A percentile compares a stretch with the other conserved stretches of the same genome.
Conservation (phyloP, 2,113 vertebrate genomes). For the Lepisosteus oculatus region DNA sequence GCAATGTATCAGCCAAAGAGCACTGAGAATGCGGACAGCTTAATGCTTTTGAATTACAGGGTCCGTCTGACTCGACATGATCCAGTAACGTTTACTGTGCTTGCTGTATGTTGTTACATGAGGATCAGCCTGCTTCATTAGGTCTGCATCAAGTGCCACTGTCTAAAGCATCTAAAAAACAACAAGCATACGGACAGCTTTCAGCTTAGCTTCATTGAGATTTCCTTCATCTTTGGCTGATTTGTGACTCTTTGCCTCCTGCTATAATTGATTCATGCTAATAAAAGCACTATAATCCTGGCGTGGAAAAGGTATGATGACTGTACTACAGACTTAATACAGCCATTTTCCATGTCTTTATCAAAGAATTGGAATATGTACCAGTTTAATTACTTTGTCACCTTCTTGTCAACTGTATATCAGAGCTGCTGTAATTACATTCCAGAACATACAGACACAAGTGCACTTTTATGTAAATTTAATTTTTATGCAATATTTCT, state of each 20-base stretch:
- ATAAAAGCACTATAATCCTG: conserved; percentile 4
- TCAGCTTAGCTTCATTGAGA: conserved; percentile 5
- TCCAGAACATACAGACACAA: no score
- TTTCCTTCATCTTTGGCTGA: conserved; percentile 9
- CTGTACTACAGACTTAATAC: conserved; percentile 1
- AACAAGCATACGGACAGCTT: not conserved
- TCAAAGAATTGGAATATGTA: not conserved
- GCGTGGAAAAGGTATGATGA: conserved; percentile 2
- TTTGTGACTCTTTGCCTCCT: not conserved
- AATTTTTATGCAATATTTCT: no score
- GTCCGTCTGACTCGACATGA: not conserved
- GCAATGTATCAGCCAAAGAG: not conserved
- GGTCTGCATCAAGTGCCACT: not conserved
- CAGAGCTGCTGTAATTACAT: no score
- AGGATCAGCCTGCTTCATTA: not conserved
- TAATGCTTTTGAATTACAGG: not conserved
- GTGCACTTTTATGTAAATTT: no score
- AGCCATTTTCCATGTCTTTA: not conserved
- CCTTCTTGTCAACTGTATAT: no score
- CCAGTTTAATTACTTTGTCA: not conserved
- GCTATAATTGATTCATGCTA: conserved; percentile 3
- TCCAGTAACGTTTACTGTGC: not conserved
- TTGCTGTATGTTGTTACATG: no score
- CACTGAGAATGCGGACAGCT: not conserved
- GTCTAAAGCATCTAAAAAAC: not conserved